Base-by-base conservation (phyloP, 2,888 invertebrate genomes). In the Apocheima hispidaria region DNA sequence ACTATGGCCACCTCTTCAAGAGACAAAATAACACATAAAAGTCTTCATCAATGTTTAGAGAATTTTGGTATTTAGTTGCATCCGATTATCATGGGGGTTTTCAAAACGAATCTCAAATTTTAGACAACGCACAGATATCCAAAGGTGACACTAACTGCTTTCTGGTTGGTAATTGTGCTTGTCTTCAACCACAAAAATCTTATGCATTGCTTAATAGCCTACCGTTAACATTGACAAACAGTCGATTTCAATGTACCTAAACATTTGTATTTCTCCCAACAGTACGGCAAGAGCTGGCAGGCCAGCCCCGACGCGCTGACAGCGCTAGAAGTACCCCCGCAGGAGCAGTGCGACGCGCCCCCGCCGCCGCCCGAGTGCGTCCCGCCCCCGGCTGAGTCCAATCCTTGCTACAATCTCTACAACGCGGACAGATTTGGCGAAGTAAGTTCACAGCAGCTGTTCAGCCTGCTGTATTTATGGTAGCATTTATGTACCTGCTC, bases 361-460 rank as follows among this genome's bases (percentile, higher is more conserved):
- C 78, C 82, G 0, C 81, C 83, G 0, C 76, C 87, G 0, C 84
- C 89, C 0, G 86, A 86, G 40, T 94, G 94, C 69, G 75, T 84
- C 12, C 90, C 93, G 1, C 86, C 94, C n/a, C 93, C 94, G 0
- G 92, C 94, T 0, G 94, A 95, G 7, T 79, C 90, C 36, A 95
- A 96, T 87, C 95, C 95, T 0, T 97, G 97, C 81, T 86, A 94
- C 58, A 93, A 94, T 60, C 83, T 97, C n/a, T 79, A 78, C 55
- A 83, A 91, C 36, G 79, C 83, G 1, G 87, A 86, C 36, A 79
- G 79, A 36, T 92, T 91, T 61, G 92, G 92, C 61, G 80, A 80
- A 26, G 92, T 92, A 41, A 83, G 86, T 81, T 46, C 7, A 23
- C 21, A 21, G 12, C 48, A 28, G 26, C 2, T 6, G 0, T 20